Evolutionary conservation across 2,888 invertebrate genomes (phyloP), one percentile per base, ranked within the genome.

Genomic region (Clunio marinus): DNA sequence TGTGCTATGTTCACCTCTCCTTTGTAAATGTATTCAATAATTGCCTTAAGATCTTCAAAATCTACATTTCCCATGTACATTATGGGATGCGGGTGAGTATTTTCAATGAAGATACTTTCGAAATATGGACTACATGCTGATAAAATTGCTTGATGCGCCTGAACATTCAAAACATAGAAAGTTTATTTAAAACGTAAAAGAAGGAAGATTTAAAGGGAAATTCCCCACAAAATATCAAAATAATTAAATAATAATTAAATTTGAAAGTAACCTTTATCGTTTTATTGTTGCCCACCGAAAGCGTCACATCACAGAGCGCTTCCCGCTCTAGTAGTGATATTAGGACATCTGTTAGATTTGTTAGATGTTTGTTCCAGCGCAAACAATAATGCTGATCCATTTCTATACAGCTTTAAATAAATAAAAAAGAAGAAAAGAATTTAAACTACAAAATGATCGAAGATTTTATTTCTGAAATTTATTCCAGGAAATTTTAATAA

Each of bases 91-190:
- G 92, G 92, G 82, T 93, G 92, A 74, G 84, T 84, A 79, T 92
- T 93, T 81, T 91, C 89, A 76, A 91, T 84, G 81, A 93, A 91
- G 82, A 93, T 88, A 78, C 84, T 91, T 83, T 94, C 93, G 81
- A 94, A 94, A 83, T 93, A 94, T 72, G 93, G 93, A 82, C 93
- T 93, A 82, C 93, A 94, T 75, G 93, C 94, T 71, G 93, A 93
- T 74, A 94, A 83, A 80, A 94, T 92, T 73, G 92, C 92, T 82
- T 93, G 93, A 82, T 94, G 94, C 77, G 94, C 94, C 86, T 88
- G 81, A 4, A 7, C 13, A 41, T 7, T 3, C 3, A 41, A n/a
- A 73, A 86, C 83, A 69, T 59, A 15, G 2, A 65, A 59, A 69
- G 58, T n/a, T n/a, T n/a, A n/a, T n/a, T n/a, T n/a, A n/a, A n/a